These are phyloP conservation scores for Hydrozoanthus gracilis DNA, from an alignment of 92 coral and sea anemone genomes.

Conservation along the genomic window DNA sequence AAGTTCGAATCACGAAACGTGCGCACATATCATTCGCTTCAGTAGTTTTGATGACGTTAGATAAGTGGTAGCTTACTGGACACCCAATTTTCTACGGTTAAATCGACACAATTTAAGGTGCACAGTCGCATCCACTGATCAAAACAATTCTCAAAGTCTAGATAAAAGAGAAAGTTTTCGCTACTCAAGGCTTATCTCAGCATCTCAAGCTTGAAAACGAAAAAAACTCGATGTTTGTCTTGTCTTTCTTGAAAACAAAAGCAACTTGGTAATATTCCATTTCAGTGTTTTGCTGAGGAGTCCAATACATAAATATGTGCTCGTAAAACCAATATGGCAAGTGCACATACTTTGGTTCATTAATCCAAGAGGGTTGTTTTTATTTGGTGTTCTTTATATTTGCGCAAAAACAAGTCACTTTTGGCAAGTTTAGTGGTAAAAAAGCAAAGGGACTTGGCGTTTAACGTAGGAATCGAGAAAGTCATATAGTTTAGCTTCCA, in stretches of 20 bases:
- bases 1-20: conserved; percentile 43
- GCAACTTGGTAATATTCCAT: not conserved
- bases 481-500: not conserved
- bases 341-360: not conserved
- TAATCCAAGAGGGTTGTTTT: not conserved
- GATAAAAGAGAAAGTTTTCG: not conserved
- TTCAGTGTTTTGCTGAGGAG: conserved; percentile 26
- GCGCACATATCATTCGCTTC: conserved; percentile 16
- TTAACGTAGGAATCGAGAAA: too few relatives aligned
- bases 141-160: not conserved
- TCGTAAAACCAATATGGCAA: conserved; percentile 14
- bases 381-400: not conserved
- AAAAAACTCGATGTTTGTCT: not conserved
- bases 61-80: conserved; percentile 17
- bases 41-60: conserved; percentile 44
- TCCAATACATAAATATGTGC: conserved; percentile 19
- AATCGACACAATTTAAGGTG: not conserved
- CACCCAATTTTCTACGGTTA: conserved; percentile 39
- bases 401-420: not conserved
- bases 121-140: not conserved
- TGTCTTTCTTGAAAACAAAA: conserved; percentile 23
- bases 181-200: not conserved
- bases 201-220: not conserved
- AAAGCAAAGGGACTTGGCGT: not conserved
- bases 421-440: not conserved